Base-by-base conservation (phyloP, 1,140 invertebrate genomes). In the Drosophila nebulosa region DNA sequence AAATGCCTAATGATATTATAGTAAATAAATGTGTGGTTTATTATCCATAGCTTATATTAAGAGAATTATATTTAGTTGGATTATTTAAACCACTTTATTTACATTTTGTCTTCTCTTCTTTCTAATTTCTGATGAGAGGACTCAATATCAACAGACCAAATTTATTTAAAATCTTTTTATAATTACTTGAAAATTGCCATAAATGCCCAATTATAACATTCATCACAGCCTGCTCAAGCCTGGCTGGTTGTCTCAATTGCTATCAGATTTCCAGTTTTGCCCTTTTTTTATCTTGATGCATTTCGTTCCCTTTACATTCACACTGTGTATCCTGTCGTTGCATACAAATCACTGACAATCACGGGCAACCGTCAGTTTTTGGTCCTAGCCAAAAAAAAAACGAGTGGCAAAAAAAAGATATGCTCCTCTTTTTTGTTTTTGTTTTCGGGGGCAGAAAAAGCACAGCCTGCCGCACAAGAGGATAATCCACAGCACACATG, bases 321-420 rank as follows among this genome's bases (percentile, higher is more conserved):
- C 30, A 32, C 58, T 64, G 53, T 35, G 22, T 53, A 24, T 53
- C 18, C 12, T 59, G 58, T 32, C 52, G 39, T 52, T 59, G 32
- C 61, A 73, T 65, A 78, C 83, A 88, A 85, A 85, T 85, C 81
- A 86, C 78, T 78, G 74, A 70, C 74, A 81, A 85, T 86, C 83
- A 86, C 62, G 63, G 42, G 7, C 52, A 70, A 50, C 61, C 42
- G 62, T 64, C 70, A 67, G 72, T 64, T 64, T 53, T 53, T 57
- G 53, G 46, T 46, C 50, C 70, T 64, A 64, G 53, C 51, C 66
- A 75, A 64, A 58, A 61, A 63, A 58, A 61, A 63, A 79, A 64
- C 39, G 55, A 59, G 51, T 36, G 5, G 30, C 30, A 16, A 2
- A 52, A 66, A 55, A 59, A 73, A 68, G 3, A 27, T 1, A 10